These are phyloP conservation scores for Mesorhabditis spiculigera DNA, from an alignment of 2,888 invertebrate species.

Conservation along the genomic window DNA sequence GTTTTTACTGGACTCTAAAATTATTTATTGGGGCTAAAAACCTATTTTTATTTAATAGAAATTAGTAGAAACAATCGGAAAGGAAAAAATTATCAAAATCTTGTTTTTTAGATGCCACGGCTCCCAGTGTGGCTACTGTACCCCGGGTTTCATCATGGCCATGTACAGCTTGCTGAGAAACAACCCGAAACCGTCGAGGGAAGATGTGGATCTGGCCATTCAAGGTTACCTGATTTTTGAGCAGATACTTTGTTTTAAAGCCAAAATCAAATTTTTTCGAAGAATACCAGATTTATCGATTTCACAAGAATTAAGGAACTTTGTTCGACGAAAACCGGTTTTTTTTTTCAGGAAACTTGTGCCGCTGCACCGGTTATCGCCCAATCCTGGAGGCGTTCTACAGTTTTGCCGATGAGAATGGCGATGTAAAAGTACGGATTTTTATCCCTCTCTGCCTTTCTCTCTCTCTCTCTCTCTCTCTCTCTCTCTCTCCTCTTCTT, in stretches of 20 bases:
- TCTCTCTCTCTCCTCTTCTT: too few species aligned
- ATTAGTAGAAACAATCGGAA: neutral
- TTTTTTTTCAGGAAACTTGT: slow-evolving; percentile 69
- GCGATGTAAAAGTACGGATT: slow-evolving; percentile 28
- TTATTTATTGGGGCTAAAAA: neutral
- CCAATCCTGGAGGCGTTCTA: slow-evolving; percentile 86
- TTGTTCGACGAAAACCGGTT: neutral
- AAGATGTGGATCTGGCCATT: slow-evolving; percentile 46
- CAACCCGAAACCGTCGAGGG: slow-evolving; percentile 67
- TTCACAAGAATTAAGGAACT: neutral
- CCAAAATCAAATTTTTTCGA: too few species aligned
- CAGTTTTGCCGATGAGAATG: slow-evolving; percentile 45
- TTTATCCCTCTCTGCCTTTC: neutral
- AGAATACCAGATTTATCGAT: too few species aligned
- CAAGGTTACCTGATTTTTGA: slow-evolving; percentile 29
- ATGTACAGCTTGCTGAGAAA: slow-evolving; percentile 83
- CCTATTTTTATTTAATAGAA: neutral
- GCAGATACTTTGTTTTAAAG: neutral
- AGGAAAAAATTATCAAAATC: too few species aligned
- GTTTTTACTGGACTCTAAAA: too few species aligned
- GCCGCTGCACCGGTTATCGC: slow-evolving; percentile 88
- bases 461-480: too few species aligned
- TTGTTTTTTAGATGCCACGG: slow-evolving; percentile 71
- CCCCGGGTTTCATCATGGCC: slow-evolving; percentile 94
- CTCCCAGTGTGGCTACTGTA: slow-evolving; percentile 91